phyloP scores from a whole-genome alignment of 2,888 invertebrate species.

The Mesochorus sp. region DNA sequence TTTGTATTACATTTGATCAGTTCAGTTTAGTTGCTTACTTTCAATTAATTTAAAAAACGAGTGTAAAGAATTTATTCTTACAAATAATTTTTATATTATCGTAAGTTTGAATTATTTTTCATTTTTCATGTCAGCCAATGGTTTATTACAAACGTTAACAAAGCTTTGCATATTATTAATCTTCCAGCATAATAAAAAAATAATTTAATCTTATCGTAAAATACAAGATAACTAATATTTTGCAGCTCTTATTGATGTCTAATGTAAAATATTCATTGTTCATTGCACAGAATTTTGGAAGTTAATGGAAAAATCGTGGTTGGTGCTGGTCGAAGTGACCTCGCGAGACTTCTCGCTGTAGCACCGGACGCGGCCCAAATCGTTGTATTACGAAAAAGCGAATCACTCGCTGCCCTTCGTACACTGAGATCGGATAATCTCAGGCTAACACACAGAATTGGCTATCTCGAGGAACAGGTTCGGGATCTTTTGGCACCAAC shows the following conservation, averaged over 20 bases:
- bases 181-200: too few species aligned
- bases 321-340: slow-evolving; percentile 87
- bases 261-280: slow-evolving; percentile 39
- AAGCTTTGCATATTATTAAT: too few species aligned
- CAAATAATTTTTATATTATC: too few species aligned
- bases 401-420: slow-evolving; percentile 76
- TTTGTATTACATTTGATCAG: too few species aligned
- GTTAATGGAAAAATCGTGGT: slow-evolving; percentile 91
- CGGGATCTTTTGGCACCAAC: slow-evolving; percentile 76
- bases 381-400: slow-evolving; percentile 84
- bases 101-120: too few species aligned
- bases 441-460: slow-evolving; percentile 92
- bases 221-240: too few species aligned
- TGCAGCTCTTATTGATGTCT: slow-evolving; percentile 15
- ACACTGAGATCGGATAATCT: slow-evolving; percentile 90
- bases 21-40: too few species aligned
- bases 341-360: slow-evolving; percentile 86
- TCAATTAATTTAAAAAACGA: too few species aligned
- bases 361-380: slow-evolving; percentile 86
- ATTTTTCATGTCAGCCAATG: too few species aligned
- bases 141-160: too few species aligned
- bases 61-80: too few species aligned
- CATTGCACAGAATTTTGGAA: slow-evolving; percentile 87
- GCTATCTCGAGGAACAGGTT: slow-evolving; percentile 95
- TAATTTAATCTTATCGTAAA: too few species aligned